Conservation (phyloP, 2,888 invertebrate genomes). For the Papilio gigon region DNA sequence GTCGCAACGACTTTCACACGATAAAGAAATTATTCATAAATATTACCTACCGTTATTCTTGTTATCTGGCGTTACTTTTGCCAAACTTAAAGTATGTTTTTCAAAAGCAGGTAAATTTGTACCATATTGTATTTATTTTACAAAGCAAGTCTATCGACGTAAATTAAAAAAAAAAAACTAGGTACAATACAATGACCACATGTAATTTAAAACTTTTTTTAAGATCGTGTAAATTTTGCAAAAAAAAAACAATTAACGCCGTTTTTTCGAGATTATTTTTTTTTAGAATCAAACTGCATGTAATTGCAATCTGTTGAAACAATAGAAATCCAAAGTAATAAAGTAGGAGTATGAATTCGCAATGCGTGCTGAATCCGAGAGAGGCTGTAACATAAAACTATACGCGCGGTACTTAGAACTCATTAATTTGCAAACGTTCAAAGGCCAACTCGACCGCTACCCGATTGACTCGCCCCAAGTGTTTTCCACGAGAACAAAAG, state of each 20-base stretch:
- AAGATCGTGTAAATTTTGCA: too few relatives aligned
- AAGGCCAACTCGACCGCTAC: slow-evolving; percentile 63
- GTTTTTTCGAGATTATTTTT: too few relatives aligned
- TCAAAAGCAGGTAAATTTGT: not conserved
- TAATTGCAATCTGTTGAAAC: slow-evolving; percentile 9
- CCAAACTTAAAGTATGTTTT: not conserved
- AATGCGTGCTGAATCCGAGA: slow-evolving; percentile 43
- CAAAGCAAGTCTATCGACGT: too few relatives aligned
- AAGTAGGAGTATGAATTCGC: slow-evolving; percentile 11
- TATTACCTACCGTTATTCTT: slow-evolving; percentile 19
- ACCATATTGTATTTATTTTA: not conserved
- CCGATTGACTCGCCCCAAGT: slow-evolving; percentile 77
- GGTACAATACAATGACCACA: too few relatives aligned
- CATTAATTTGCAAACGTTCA: slow-evolving; percentile 76
- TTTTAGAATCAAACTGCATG: not conserved
- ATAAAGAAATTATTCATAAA: slow-evolving; percentile 53
- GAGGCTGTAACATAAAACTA: slow-evolving; percentile 62
- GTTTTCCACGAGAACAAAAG: slow-evolving; percentile 76
- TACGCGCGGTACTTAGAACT: slow-evolving; percentile 58
- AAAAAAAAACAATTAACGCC: too few relatives aligned
- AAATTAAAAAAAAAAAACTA: too few relatives aligned
- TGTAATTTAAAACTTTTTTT: too few relatives aligned
- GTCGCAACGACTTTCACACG: slow-evolving; percentile 72
- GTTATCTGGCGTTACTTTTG: too few relatives aligned
- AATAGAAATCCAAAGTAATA: slow-evolving; percentile 22